Percentiles rank a stretch among this genome's conserved stretches.
Conservation (phyloP, 2,113 vertebrate genomes). For the Aptenodytes patagonicus region DNA sequence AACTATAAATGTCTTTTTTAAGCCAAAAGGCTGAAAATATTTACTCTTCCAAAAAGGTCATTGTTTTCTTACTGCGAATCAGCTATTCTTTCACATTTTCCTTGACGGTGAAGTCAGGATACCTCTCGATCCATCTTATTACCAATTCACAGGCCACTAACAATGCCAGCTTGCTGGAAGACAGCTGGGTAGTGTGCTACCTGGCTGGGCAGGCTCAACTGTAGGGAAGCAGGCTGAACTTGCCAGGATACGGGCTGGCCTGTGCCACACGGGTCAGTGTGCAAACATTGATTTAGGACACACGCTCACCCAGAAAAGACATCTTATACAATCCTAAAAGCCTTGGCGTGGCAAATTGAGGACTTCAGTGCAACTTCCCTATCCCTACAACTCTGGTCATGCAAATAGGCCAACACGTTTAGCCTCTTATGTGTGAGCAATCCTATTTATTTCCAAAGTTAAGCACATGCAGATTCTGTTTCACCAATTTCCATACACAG, state of each 20-base stretch:
- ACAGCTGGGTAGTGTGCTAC: background rate
- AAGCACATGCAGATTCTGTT: background rate
- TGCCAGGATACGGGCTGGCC: background rate
- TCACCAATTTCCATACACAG: background rate
- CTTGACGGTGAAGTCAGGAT: background rate
- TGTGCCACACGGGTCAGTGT: fast-evolving
- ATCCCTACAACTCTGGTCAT: background rate
- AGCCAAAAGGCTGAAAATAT: background rate
- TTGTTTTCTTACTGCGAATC: background rate
- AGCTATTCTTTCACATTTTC: background rate
- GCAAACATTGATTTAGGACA: background rate
- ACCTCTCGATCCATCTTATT: background rate
- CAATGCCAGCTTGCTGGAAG: background rate
- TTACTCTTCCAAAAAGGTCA: background rate
- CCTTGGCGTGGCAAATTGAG: background rate
- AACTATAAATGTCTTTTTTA: background rate
- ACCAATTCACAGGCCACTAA: background rate
- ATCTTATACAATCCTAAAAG: background rate
- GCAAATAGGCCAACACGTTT: background rate
- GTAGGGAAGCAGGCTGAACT: background rate
- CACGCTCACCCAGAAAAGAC: background rate
- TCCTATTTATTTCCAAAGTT: background rate
- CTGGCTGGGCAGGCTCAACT: background rate
- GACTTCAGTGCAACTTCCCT: background rate
- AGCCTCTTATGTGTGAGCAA: background rate